Conservation (phyloP, 2,797 vertebrate genomes). For the Onychomys leucogaster region DNA sequence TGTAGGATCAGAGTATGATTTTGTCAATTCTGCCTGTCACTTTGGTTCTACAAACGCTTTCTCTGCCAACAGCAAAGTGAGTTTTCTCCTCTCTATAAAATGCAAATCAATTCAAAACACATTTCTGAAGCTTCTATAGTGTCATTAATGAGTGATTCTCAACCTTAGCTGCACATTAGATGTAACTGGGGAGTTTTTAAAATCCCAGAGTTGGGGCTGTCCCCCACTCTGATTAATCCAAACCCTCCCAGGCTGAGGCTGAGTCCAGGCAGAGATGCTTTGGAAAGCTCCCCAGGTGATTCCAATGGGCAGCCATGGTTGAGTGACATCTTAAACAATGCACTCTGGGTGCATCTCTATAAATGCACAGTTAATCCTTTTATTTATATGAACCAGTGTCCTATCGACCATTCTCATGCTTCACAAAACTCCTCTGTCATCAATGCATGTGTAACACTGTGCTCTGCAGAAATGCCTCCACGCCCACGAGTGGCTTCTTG, state of each 20-base stretch:
- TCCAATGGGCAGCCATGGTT: neutral
- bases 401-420: neutral
- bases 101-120: slow-evolving; percentile 72
- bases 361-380: neutral
- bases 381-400: neutral
- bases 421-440: neutral
- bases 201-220: neutral
- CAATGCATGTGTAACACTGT: neutral
- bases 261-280: neutral
- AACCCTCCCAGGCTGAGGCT: neutral
- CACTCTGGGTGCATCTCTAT: neutral
- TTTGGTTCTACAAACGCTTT: slow-evolving; percentile 35
- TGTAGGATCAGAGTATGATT: neutral
- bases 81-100: slow-evolving; percentile 55
- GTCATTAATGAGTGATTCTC: slow-evolving; percentile 53
- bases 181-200: slow-evolving; percentile 52
- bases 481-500: neutral
- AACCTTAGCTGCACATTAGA: slow-evolving; percentile 57
- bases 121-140: slow-evolving; percentile 61
- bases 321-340: neutral
- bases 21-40: slow-evolving; percentile 19
- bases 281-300: neutral
- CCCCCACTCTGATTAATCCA: neutral
- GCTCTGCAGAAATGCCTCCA: neutral
- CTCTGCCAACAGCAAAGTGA: slow-evolving; percentile 33